A percentile compares a stretch with the other conserved stretches of the same genome.
Conservation (phyloP, 2,888 invertebrate genomes). For the Dicycla oo region DNA sequence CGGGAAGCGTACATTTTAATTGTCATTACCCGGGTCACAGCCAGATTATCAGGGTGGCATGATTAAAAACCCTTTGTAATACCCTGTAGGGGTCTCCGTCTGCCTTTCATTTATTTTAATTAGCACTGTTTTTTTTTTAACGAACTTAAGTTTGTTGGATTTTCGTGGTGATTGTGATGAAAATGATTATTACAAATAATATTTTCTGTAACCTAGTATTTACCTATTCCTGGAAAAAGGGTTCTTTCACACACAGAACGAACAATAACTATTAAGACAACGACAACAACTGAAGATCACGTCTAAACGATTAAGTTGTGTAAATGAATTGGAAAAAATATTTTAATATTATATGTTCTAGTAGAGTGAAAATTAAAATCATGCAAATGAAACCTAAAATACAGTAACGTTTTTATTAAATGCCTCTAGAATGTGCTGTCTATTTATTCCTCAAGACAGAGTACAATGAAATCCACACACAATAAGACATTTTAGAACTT, state of each 20-base stretch:
- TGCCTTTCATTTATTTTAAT: conserved; percentile 60
- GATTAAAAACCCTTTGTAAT: conserved; percentile 67
- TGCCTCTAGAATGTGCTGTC: neutral
- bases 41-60: conserved; percentile 67
- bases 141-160: conserved; percentile 18
- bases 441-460: neutral
- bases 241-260: no score
- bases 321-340: no score
- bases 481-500: conserved; percentile 14
- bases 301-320: no score
- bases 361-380: neutral
- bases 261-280: no score
- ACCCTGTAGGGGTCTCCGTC: conserved; percentile 45
- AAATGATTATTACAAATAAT: neutral
- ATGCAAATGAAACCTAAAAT: neutral
- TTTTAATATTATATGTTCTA: neutral
- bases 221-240: no score
- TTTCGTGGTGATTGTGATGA: neutral
- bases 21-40: conserved; percentile 66
- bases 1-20: conserved; percentile 65
- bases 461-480: conserved; percentile 4
- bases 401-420: neutral
- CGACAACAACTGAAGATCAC: no score
- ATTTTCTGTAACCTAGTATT: neutral
- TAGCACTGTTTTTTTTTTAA: conserved; percentile 47